Evolutionary conservation across 2,113 vertebrate genomes (phyloP), one percentile per base, ranked within the genome.

Genomic region (Narcine bancroftii): DNA sequence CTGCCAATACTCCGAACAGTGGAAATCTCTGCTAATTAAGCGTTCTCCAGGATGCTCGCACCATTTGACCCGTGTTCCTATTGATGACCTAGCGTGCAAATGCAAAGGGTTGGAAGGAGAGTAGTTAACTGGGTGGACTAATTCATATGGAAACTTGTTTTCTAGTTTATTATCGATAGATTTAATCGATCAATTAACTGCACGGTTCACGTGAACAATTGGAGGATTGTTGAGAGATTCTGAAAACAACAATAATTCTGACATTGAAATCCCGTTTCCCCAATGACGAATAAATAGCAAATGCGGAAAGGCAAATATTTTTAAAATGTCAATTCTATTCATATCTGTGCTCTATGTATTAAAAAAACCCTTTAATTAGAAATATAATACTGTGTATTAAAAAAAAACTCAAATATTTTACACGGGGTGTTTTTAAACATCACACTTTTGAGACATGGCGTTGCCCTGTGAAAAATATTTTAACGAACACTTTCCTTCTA

Each of bases 51-150:
- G 60, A 42, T 89, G 85, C 24, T 91, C 65, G 63, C 63, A 66
- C 63, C 65, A 47, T 91, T 91, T 91, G 89, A 91, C 89, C 89
- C 2, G 63, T 91, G 65, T 71, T 69, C 13, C 89, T 33, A 66
- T 69, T 26, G 89, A 63, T 69, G 65, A 47, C 89, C 89, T 47
- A 65, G 89, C 45, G 89, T 91, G 89, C 24, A 69, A 69, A 69
- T 45, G 89, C 85, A 89, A 89, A 89, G 56, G 85, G 60, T 3
- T 89, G 89, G 89, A 91, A 91, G 33, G 65, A 66, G 65, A 91
- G 39, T 2, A 26, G 85, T 91, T 69, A 69, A 91, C 36, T 91
- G 39, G 47, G 21, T 91, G 65, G 47, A 69, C 63, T 42, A 65
- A 91, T 91, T 17, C n/a, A 47, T 66, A 91, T 69, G 66, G 47